A percentile compares a stretch with the other conserved stretches of the same genome.
Evolutionary conservation across 1,140 invertebrate genomes (phyloP).

Genomic region (Venturia canescens): DNA sequence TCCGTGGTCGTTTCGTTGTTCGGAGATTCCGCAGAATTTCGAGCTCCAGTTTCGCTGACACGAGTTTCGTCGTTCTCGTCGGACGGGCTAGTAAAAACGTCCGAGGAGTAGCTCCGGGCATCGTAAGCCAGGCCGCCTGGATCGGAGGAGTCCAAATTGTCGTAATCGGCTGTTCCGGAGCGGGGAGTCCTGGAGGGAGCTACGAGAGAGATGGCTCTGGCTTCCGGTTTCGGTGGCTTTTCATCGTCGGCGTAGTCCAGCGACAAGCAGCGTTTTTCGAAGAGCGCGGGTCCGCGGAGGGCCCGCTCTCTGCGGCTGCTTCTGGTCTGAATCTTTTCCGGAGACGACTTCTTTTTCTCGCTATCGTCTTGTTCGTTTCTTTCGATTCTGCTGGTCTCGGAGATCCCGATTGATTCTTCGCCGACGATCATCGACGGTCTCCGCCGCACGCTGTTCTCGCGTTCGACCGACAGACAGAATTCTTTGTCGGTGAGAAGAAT

Average conservation of each 20-base stretch:
- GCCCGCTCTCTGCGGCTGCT: background rate
- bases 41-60: slow-evolving; percentile 31
- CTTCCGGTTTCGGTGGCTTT: slow-evolving; percentile 63
- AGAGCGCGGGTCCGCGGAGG: slow-evolving; percentile 63
- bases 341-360: background rate
- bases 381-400: slow-evolving; percentile 12
- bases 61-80: slow-evolving; percentile 41
- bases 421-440: slow-evolving; percentile 44
- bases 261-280: slow-evolving; percentile 71
- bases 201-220: slow-evolving; percentile 64
- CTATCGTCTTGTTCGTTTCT: background rate
- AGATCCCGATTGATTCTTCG: slow-evolving; percentile 6
- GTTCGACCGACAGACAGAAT: slow-evolving; percentile 72
- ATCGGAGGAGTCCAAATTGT: slow-evolving; percentile 56
- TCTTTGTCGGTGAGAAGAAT: slow-evolving; percentile 73
- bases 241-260: slow-evolving; percentile 74
- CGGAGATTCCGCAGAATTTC: background rate
- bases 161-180: slow-evolving; percentile 62
- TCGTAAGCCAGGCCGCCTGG: slow-evolving; percentile 61
- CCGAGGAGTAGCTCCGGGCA: slow-evolving; percentile 68
- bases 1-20: background rate
- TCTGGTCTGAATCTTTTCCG: slow-evolving; percentile 5
- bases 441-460: slow-evolving; percentile 71
- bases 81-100: slow-evolving; percentile 67
- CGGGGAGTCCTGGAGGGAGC: slow-evolving; percentile 62